A percentile compares a stretch with the other conserved stretches of the same genome.
Evolutionary conservation across 2,888 invertebrate species (phyloP).

Genomic region (Xylocampa areola): DNA sequence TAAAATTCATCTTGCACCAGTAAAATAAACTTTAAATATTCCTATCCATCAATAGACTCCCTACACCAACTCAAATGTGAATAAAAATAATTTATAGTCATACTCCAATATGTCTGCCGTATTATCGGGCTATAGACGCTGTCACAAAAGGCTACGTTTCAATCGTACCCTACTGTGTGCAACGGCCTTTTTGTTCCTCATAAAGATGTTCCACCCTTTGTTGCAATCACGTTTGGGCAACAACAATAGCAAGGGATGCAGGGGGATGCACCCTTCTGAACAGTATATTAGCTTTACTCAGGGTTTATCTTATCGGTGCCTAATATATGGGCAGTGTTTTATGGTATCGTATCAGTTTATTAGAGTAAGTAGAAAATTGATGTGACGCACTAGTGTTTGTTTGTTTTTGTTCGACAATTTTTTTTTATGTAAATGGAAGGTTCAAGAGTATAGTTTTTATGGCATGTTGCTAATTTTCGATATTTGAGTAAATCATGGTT

Average conservation of each 20-base stretch:
- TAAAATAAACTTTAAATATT: conserved; percentile 1
- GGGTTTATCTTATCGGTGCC: conserved; percentile 61
- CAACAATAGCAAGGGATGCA: conserved; percentile 57
- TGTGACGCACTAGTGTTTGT: conserved; percentile 1
- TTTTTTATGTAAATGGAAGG: too few relatives aligned
- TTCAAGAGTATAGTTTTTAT: not conserved
- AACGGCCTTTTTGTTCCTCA: conserved; percentile 72
- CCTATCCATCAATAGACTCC: conserved; percentile 18
- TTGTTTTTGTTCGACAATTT: conserved; percentile 5
- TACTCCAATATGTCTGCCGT: conserved; percentile 50
- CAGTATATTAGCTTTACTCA: conserved; percentile 60
- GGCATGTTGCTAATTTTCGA: too few relatives aligned
- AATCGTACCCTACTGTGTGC: conserved; percentile 68
- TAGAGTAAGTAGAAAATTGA: conserved; percentile 50
- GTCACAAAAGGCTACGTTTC: conserved; percentile 74
- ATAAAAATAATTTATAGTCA: conserved; percentile 20
- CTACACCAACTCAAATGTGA: not conserved
- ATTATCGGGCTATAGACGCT: conserved; percentile 71
- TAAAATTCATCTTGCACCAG: not conserved
- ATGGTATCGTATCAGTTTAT: conserved; percentile 45
- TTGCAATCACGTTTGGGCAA: conserved; percentile 78
- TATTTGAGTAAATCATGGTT: too few relatives aligned
- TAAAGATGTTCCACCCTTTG: conserved; percentile 80
- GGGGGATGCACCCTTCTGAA: conserved; percentile 67
- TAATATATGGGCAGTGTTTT: conserved; percentile 50